phyloP scores from a whole-genome alignment of 2,888 invertebrate species.

The Chouioia cunea region DNA sequence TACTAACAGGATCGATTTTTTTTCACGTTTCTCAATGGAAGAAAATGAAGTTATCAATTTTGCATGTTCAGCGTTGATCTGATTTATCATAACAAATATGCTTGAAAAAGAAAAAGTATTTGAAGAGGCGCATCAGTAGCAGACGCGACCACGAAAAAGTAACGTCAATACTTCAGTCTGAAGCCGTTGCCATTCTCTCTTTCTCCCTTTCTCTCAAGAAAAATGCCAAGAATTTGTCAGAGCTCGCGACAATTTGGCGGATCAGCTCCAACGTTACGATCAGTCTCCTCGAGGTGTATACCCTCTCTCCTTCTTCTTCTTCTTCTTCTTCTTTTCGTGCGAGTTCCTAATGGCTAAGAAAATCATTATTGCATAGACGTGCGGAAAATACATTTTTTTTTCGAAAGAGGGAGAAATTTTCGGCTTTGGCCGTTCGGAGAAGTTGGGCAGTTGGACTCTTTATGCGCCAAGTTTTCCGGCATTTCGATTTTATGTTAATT shows the following conservation, averaged over 20 bases:
- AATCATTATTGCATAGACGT: background rate
- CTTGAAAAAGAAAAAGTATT: no score
- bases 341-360: no score
- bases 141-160: no score
- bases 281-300: slow-evolving; percentile 7
- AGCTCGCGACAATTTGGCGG: slow-evolving; percentile 32
- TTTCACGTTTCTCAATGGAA: no score
- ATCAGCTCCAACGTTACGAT: slow-evolving; percentile 12
- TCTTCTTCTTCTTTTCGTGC: background rate
- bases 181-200: no score
- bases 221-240: slow-evolving; percentile 37
- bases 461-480: slow-evolving; percentile 65
- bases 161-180: no score
- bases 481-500: slow-evolving; percentile 68
- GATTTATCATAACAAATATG: no score
- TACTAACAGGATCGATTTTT: no score
- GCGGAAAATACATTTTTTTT: slow-evolving; percentile 6
- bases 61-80: no score
- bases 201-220: background rate
- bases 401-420: slow-evolving; percentile 50
- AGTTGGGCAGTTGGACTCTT: slow-evolving; percentile 67
- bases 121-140: no score
- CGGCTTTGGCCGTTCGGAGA: slow-evolving; percentile 60
- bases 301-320: background rate
- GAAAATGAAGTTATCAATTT: no score